Conservation (phyloP, 2,113 vertebrate species). For the Tyto alba region DNA sequence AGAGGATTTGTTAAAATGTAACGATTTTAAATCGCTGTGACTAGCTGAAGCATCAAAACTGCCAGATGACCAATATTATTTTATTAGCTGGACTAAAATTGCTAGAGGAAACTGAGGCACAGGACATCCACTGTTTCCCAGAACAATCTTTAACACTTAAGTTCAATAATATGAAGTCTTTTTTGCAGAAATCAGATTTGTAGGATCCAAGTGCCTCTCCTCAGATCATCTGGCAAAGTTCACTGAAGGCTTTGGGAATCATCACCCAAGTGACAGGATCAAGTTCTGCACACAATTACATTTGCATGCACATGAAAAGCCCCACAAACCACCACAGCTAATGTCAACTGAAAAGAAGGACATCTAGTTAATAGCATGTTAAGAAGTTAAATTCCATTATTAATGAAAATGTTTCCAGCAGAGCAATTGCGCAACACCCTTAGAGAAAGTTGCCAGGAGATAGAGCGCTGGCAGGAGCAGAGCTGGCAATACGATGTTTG, state of each 20-base stretch:
- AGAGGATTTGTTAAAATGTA: too few relatives aligned
- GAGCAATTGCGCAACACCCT: background rate
- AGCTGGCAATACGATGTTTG: background rate
- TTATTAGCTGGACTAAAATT: background rate
- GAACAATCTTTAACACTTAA: background rate
- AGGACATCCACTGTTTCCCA: background rate
- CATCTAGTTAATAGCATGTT: background rate
- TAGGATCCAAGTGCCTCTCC: background rate
- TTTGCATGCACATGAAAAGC: background rate
- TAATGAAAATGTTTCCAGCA: background rate
- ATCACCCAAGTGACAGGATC: background rate
- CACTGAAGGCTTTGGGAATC: background rate
- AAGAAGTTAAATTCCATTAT: conserved; percentile 1
- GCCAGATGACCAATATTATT: background rate
- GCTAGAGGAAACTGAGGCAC: background rate
- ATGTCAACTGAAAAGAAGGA: background rate
- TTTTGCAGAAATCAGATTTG: background rate
- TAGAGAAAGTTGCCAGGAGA: background rate
- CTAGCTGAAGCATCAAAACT: background rate
- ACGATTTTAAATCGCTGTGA: background rate
- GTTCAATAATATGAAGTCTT: background rate
- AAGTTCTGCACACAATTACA: background rate
- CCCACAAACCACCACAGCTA: background rate
- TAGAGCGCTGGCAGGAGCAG: background rate
- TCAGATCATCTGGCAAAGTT: background rate